These are phyloP conservation scores for Tipula helvola DNA, from an alignment of 2,888 invertebrate genomes.

Conservation along the genomic window DNA sequence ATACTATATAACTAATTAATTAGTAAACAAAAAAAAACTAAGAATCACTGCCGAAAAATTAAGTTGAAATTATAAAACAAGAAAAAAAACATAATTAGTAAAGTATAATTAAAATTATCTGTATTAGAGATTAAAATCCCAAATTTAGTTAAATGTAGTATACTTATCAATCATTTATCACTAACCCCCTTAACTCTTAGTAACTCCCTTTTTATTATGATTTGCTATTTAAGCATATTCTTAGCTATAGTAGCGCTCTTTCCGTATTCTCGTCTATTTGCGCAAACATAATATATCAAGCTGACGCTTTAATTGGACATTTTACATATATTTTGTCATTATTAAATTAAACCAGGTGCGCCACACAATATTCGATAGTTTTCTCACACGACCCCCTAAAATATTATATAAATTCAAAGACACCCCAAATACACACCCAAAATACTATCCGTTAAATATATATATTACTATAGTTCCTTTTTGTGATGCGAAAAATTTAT, in stretches of 20 bases:
- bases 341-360: neutral
- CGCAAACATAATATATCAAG: neutral
- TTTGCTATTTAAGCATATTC: neutral
- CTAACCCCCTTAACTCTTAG: neutral
- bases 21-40: neutral
- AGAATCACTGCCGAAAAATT: conserved; percentile 7
- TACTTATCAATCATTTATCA: neutral
- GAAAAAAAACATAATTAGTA: neutral
- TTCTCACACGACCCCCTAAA: neutral
- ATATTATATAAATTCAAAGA: neutral
- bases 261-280: neutral
- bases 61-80: neutral
- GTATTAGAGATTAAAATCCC: neutral
- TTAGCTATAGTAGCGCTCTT: neutral
- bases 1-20: neutral
- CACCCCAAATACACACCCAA: neutral
- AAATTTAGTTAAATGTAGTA: neutral
- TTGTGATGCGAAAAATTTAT: neutral
- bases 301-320: neutral
- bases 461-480: neutral
- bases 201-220: neutral
- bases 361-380: neutral
- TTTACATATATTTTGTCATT: neutral
- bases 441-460: neutral
- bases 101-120: neutral